Evolutionary conservation across 2,797 vertebrate species (phyloP), one percentile per base, ranked within the genome.

Genomic region (Macrochelys suwanniensis): DNA sequence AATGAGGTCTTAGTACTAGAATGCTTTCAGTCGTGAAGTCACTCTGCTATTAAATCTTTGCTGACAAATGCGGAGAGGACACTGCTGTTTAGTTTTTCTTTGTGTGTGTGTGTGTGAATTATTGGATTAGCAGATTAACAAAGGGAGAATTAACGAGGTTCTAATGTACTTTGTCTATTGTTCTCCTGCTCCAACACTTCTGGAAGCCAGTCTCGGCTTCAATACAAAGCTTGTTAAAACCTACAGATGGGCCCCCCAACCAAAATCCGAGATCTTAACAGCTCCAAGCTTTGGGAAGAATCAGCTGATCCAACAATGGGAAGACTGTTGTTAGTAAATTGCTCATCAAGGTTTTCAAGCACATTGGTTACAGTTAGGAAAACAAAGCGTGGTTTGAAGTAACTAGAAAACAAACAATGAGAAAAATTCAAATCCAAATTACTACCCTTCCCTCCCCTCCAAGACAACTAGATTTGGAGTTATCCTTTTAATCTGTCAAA

Each of bases 41-140:
- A 0, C 26, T 81, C 45, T 84, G 61, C 80, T 4, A 10, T 90
- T 84, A 88, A 88, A 49, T 91, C 96, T 93, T 65, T 87, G 89
- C 91, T 80, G 90, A 51, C 83, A 82, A 28, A 53, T 65, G 88
- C 93, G 88, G 82, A 88, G 45, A 97, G 94, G 87, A 93, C 92
- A 88, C 0, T 53, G 3, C 82, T 96, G 17, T 68, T 93, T 5
- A 16, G 31, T 90, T 91, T 86, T 82, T 93, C 93, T 89, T 25
- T 57, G 80, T 0, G 57, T 23, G 47, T 83, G 85, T 0, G 1
- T 89, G 3, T 90, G 88, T 56, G 84, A 93, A 96, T 97, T 96
- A 97, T 97, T 89, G 96, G 97, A 97, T 97, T 97, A 97, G 56
- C 59, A 78, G 0, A 95, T 85, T 89, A 93, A 89, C 95, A 97